Evolutionary conservation across 1,140 invertebrate genomes (phyloP), one percentile per base, ranked within the genome.

Genomic region (Ceratina australensis): DNA sequence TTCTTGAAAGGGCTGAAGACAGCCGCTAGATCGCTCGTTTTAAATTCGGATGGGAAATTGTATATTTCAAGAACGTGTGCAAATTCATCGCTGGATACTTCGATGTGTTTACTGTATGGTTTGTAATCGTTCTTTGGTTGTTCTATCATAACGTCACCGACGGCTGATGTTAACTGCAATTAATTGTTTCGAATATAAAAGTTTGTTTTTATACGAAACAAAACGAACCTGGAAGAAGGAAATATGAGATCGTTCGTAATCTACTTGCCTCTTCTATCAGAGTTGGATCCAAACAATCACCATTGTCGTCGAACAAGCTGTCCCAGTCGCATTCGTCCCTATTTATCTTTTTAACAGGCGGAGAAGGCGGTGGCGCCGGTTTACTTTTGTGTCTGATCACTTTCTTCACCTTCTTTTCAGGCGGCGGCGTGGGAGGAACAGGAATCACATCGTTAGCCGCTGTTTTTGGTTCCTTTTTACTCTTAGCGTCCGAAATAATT

Each of bases 21-120:
- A 87, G 95, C 94, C 10, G 97, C 93, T 61, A 98, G 90, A 92
- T 98, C 97, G 83, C 95, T 94, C 5, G 96, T 98, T 86, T 95
- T 96, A 86, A 98, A 96, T 78, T 97, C 95, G 5, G 95, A 93
- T 5, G 97, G 95, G 85, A 98, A 98, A 91, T 97, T 96, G 85
- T 97, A 98, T 49, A 98, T 95, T 90, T 98, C 97, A 33, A 98
- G 90, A 13, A 98, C 95, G 87, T 97, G 96, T 1, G 93, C 94
- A 87, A 95, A 96, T 75, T 95, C 95, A 61, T 95, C 95, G 80
- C 92, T 94, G 0, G 94, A 93, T 12, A 94, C 92, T 76, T 94
- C 92, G 81, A 95, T 87, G 89, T 94, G 92, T 47, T 93, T 94
- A 60, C 93, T 91, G 83, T 93, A 95, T 12, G 93, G 84, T 61